Evolutionary conservation across 2,797 vertebrate species (phyloP), one percentile per base, ranked within the genome.

Genomic region (Channallabes apus): DNA sequence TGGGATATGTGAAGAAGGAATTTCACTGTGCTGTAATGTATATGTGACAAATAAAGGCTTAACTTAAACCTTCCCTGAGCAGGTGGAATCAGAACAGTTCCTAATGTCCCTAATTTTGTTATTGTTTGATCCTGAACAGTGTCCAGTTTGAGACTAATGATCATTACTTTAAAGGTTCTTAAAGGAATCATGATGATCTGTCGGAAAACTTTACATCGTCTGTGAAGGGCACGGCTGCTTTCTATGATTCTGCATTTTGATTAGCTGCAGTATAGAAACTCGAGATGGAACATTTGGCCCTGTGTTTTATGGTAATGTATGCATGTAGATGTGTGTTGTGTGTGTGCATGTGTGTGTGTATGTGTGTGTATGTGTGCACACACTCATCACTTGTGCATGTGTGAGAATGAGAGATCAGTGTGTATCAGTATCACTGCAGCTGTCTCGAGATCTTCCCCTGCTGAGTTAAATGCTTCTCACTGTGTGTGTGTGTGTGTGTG

Each of bases 381-480:
- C 65, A 29, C 8, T 56, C n/a, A 29, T 46, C 72, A 27, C 24
- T 73, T 73, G 71, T 17, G 35, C 3, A 27, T 27, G 41, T 73
- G 46, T 75, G 41, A 75, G n/a, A 77, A 38, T 3, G 18, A 27
- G n/a, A 65, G 24, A 78, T 69, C 32, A 58, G 65, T 54, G 17
- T 69, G 69, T 68, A 77, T 82, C 62, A 64, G 62, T 61, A 76
- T 82, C 72, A 59, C 18, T 62, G 35, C 51, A 59, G 83, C 59
- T 58, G 61, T 82, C 71, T 67, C 18, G 6, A 46, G n/a, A 68
- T 51, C 46, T 79, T 71, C 67, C 65, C 86, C 82, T 27, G 77
- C 61, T 78, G 68, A 35, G 78, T 84, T 87, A 84, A 89, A 68
- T 80, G 82, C 64, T 84, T 86, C 65, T 41, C 59, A 72, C 61